Base-by-base conservation (phyloP, 2,888 invertebrate genomes). In the Platycnemis pennipes region DNA sequence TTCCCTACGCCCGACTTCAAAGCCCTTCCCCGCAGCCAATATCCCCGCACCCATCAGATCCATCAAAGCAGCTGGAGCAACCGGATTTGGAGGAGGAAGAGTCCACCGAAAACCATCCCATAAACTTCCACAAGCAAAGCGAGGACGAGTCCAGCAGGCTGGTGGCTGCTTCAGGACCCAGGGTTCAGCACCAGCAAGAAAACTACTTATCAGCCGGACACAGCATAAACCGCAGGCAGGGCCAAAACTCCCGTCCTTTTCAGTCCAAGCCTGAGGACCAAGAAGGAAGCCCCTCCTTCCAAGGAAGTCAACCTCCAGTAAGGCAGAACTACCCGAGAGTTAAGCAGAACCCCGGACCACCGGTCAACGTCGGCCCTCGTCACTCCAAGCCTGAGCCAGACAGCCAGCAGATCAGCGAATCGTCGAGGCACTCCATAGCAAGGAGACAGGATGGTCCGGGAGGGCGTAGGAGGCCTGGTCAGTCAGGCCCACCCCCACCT, bases 381-480 rank as follows among this genome's bases (percentile, higher is more conserved):
- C 77, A 77, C 42, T 69, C 91, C 26, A 91, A 91, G 63, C 42
- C 91, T 22, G 91, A 91, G n/a, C 63, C 56, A n/a, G 91, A 91
- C 11, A 44, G 63, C 8, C 63, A 63, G 8, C 44, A 91, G n/a
- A 44, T 56, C 19, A 69, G 91, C 13, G 91, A 91, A 19, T 91
- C 91, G 0, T 91, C 91, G n/a, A 91, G 91, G 22, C 91, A 91
- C 53, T 56, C 91, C 19, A 91, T 91, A 13, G 42, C 91, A 13
- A 7, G 91, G 19, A 42, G 91, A 5, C 91, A 91, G 63, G 91
- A 91, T 31, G 91, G 63, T 2, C 44, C 91, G 5, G 91, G 91
- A 2, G 91, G 63, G 5, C 63, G 91, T 44, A 44, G 91, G 0
- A 56, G 91, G 2, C 91, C 91, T 0, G 91, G 91, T 2, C 44